These are phyloP conservation scores for Aspidapion aeneum DNA, from an alignment of 2,888 invertebrate species.

Conservation along the genomic window DNA sequence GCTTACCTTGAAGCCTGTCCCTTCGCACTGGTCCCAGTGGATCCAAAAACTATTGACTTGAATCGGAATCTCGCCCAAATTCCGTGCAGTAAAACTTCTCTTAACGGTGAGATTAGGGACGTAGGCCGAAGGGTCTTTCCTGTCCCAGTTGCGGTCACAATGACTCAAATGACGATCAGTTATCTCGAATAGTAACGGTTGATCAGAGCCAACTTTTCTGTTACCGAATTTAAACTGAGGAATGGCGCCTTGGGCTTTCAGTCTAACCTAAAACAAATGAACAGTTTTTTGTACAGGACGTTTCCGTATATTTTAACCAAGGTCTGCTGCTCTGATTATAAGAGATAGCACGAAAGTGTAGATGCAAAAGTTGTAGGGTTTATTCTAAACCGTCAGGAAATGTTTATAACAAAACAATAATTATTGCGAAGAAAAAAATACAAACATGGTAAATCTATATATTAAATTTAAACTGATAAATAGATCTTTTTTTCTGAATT, in stretches of 20 bases:
- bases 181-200: conserved; percentile 79
- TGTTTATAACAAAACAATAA: no score
- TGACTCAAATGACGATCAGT: conserved; percentile 56
- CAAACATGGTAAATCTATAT: no score
- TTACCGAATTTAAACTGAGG: conserved; percentile 83
- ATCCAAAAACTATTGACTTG: conserved; percentile 65
- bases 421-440: no score
- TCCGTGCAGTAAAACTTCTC: conserved; percentile 79
- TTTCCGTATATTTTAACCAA: no score
- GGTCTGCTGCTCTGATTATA: no score
- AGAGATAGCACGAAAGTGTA: no score
- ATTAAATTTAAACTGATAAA: no score
- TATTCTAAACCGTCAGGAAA: no score
- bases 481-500: no score
- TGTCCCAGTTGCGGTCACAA: conserved; percentile 49
- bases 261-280: conserved; percentile 46
- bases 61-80: conserved; percentile 89
- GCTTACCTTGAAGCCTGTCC: conserved; percentile 66
- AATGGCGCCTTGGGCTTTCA: conserved; percentile 80
- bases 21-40: conserved; percentile 66
- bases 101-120: conserved; percentile 69
- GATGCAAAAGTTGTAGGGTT: no score
- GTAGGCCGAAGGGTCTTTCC: conserved; percentile 37
- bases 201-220: conserved; percentile 71
- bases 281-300: no score